Evolutionary conservation across 2,797 vertebrate genomes (phyloP).

Genomic region (Podargus strigoides): DNA sequence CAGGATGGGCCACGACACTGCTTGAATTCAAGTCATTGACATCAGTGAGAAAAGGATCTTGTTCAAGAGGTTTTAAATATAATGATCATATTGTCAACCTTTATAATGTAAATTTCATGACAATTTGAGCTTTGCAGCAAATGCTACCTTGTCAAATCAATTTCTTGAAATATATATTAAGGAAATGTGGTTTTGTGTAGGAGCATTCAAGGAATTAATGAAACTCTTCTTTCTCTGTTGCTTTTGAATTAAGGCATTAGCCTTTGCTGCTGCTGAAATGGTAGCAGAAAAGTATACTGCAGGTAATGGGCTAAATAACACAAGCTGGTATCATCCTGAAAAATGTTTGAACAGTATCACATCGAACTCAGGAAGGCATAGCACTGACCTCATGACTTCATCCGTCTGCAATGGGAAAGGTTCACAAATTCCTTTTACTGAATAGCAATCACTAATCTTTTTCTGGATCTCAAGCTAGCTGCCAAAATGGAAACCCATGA

Average conservation of each 20-base stretch:
- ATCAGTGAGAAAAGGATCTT: background rate
- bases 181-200: background rate
- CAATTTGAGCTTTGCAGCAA: conserved; percentile 42
- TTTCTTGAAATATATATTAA: conserved; percentile 52
- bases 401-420: background rate
- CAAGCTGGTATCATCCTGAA: background rate
- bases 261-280: background rate
- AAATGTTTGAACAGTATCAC: background rate
- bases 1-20: background rate
- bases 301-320: background rate
- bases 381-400: background rate
- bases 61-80: conserved; percentile 52
- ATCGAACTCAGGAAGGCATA: background rate
- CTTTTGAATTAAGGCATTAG: background rate
- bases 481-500: background rate
- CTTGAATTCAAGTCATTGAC: conserved; percentile 38
- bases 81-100: conserved; percentile 53
- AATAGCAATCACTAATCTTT: background rate
- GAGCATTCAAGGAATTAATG: conserved; percentile 26
- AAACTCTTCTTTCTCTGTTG: background rate
- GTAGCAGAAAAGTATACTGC: background rate
- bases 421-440: background rate
- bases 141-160: conserved; percentile 34
- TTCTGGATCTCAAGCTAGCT: background rate
- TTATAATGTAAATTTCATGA: conserved; percentile 59